Conservation (phyloP, 2,797 vertebrate species). For the Sternotherus odoratus region DNA sequence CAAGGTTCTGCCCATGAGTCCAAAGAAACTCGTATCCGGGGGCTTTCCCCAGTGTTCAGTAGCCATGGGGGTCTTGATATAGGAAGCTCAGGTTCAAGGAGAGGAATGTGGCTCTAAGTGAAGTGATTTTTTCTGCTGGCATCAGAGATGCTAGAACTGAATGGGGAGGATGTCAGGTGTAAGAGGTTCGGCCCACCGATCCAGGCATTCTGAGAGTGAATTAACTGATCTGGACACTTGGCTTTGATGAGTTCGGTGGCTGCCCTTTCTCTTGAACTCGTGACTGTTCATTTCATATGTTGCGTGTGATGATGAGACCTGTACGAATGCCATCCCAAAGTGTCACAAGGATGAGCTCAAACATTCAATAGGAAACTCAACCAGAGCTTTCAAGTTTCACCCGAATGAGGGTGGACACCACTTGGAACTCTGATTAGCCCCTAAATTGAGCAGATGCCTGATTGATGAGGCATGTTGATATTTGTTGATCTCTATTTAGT, state of each 20-base stretch:
- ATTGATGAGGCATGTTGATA: background rate
- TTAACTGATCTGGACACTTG: background rate
- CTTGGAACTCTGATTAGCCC: background rate
- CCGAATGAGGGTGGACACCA: background rate
- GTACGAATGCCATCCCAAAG: background rate
- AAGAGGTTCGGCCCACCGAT: background rate
- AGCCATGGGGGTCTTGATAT: background rate
- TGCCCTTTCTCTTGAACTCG: background rate
- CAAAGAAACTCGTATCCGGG: background rate
- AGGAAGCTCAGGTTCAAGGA: background rate
- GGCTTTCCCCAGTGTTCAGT: background rate
- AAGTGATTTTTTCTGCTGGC: background rate
- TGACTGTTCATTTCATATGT: accelerated
- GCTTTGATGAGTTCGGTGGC: background rate
- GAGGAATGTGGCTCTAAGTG: background rate
- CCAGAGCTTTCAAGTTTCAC: background rate
- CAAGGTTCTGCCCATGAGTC: background rate
- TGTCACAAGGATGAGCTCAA: background rate
- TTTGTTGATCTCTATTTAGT: too few species aligned
- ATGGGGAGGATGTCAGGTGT: too few species aligned
- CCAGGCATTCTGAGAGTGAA: background rate
- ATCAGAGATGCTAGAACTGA: background rate
- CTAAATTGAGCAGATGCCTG: background rate
- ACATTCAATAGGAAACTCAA: background rate
- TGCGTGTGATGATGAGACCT: background rate